phyloP scores from a whole-genome alignment of 2,113 vertebrate species.

The Centropus unirufus region DNA sequence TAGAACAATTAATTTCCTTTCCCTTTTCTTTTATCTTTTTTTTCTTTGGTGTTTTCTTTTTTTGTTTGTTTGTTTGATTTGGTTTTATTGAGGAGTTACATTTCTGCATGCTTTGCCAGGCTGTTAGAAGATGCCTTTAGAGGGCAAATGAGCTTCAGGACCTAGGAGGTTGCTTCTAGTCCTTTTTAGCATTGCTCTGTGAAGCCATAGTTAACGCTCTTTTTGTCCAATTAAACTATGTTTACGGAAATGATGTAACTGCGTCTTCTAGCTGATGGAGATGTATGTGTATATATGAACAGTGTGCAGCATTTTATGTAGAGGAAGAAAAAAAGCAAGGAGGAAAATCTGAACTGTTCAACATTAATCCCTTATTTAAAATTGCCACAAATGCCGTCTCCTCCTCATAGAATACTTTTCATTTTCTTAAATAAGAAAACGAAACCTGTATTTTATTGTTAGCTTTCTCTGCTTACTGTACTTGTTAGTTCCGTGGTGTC shows the following conservation, averaged over 20 bases:
- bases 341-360: background rate
- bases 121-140: background rate
- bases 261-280: background rate
- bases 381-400: background rate
- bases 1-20: background rate
- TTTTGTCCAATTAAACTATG: background rate
- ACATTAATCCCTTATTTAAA: fast-evolving
- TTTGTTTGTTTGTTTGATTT: too few species aligned
- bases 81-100: background rate
- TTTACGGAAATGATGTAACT: background rate
- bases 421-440: background rate
- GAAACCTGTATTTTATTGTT: background rate
- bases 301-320: background rate
- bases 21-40: background rate
- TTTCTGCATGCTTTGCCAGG: background rate
- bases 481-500: background rate
- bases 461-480: background rate
- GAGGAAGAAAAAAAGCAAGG: background rate
- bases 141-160: background rate
- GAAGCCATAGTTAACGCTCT: background rate
- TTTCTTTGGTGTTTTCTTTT: too few species aligned
- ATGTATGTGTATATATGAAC: background rate
- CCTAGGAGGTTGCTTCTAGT: background rate
- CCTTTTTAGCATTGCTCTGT: background rate
- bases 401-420: background rate